Evolutionary conservation across 2,797 vertebrate genomes (phyloP), one percentile per base, ranked within the genome.

Genomic region (Oreortyx pictus): DNA sequence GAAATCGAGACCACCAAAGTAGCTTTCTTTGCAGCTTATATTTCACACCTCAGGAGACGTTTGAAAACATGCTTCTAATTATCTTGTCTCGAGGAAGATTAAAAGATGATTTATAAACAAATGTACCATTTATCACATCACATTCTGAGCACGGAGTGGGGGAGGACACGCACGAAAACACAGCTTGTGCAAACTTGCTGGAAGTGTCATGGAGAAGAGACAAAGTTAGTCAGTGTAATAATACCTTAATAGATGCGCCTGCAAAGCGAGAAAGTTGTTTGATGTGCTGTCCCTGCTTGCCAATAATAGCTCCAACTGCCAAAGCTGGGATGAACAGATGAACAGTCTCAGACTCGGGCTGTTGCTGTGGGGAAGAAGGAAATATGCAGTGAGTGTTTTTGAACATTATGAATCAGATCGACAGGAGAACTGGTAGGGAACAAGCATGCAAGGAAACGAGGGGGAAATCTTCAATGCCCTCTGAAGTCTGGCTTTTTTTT

Each of bases 201-300:
- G 5, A 90, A 74, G 86, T 86, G 71, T 91, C 77, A 64, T 4
- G 14, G 56, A 86, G 77, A 94, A 80, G 8, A 93, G 88, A 88
- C 68, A 71, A 90, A 39, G 90, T 90, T 93, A 91, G 91, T 33
- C 83, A 86, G 91, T 89, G 71, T 90, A 95, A 96, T 88, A 95
- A 94, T 98, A 99, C 99, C 98, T 99, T 99, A 97, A 99, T 99
- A 65, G 99, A 99, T 57, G 99, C 99, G 92, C 99, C 99, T 56
- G 99, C 99, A 94, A 99, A 99, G 88, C 99, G 99, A 70, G 99
- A 99, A 91, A 99, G 98, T 97, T 99, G 99, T 97, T 99, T 99
- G 98, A 99, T 99, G 97, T 99, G 99, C 95, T 99, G 99, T 96
- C 99, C 99, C 97, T 99, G 99, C 97, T 99, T 99, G 96, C 99